Evolutionary conservation across 1,140 invertebrate species (phyloP).

Genomic region (Bombus consobrinus): DNA sequence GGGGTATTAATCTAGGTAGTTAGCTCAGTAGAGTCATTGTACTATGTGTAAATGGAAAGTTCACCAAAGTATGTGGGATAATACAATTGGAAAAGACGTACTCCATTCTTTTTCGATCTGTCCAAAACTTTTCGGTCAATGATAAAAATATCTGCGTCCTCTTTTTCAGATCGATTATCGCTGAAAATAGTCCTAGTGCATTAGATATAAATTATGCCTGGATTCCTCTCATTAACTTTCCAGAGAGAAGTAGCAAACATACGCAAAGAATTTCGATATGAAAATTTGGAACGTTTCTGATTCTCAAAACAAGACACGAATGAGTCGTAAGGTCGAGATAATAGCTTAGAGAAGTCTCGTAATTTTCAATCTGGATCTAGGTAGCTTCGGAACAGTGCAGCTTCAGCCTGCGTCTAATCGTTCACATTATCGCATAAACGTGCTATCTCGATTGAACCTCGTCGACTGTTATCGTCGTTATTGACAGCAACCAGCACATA

Average conservation of each 20-base stretch:
- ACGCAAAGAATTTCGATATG: background rate
- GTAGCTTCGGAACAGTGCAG: background rate
- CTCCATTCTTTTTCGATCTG: background rate
- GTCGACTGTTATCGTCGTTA: conserved; percentile 48
- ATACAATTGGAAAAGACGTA: too few species aligned
- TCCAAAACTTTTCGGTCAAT: background rate
- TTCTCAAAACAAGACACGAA: background rate
- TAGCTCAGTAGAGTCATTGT: too few species aligned
- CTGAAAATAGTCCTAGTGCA: background rate
- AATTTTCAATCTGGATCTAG: conserved; percentile 18
- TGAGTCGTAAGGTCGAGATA: background rate
- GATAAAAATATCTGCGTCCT: background rate
- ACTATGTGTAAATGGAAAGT: too few species aligned
- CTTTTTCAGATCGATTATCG: background rate
- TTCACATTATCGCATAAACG: conserved; percentile 42
- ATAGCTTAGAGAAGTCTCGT: background rate
- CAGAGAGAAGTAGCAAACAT: background rate
- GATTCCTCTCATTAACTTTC: background rate
- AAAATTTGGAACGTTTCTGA: background rate
- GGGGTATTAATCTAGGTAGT: too few species aligned
- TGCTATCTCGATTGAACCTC: conserved; percentile 25
- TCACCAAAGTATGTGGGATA: too few species aligned
- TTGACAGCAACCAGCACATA: conserved; percentile 35
- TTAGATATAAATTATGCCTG: background rate
- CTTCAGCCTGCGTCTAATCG: conserved; percentile 33